Base-by-base conservation (phyloP, 2,797 vertebrate species). In the Macropodus opercularis region DNA sequence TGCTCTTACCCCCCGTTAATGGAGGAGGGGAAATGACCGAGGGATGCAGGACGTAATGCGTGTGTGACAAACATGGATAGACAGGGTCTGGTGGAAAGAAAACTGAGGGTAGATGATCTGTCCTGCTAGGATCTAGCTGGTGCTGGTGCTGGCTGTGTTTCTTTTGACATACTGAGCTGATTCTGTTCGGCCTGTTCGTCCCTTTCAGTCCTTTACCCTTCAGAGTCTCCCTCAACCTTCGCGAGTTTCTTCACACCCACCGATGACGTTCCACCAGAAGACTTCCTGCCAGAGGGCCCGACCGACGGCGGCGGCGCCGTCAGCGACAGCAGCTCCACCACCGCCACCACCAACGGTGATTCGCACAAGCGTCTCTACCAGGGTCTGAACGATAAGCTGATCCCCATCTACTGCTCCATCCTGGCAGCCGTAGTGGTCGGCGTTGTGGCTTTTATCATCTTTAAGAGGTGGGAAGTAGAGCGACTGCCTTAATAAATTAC, bases 331-430 rank as follows among this genome's bases (percentile, higher is more conserved):
- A 26, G 24, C 24, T 4, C 4, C 7, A 29, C 27, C 31, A 32
- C 31, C 11, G 90, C 90, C 85, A 32, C 72, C 86, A 66, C 89
- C 35, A 86, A 88, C 71, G 91, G 90, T 23, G 92, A 93, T 76
- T 91, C 92, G 0, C 91, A 90, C 56, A 87, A 92, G 2, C 85
- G 76, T 0, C 71, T 93, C 32, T 91, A 89, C 60, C 82, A 85
- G 0, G 92, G 93, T 31, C 91, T 93, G 3, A 82, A 93, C 0
- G 90, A 96, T 80, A 97, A 94, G 77, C 95, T 99, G 79, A 98
- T 98, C 80, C 96, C 97, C 0, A 94, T 98, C 79, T 98, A 98
- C 74, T 96, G 94, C 89, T 99, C 97, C 83, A 95, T 99, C 90
- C 86, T 98, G 76, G 96, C 96, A 0, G 96, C 96, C 0, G 96